Evolutionary conservation across 2,113 vertebrate genomes (phyloP).

Genomic region (Microtus pennsylvanicus): DNA sequence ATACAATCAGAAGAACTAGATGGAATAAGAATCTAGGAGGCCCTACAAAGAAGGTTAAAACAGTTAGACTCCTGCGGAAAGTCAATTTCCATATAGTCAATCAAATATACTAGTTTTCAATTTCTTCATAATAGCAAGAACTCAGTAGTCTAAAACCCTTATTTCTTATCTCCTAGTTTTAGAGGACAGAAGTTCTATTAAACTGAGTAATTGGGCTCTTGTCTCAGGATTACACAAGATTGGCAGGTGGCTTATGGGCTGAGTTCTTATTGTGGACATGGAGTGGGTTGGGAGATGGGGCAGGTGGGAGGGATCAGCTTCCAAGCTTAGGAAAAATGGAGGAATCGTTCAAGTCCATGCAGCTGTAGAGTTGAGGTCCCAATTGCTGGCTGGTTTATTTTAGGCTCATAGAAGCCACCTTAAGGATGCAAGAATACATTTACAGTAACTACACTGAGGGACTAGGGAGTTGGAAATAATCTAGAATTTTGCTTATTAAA

Average conservation of each 20-base stretch:
- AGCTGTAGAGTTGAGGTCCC: background rate
- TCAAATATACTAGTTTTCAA: background rate
- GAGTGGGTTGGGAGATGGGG: too few relatives aligned
- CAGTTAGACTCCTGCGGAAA: too few relatives aligned
- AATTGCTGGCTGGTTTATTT: background rate
- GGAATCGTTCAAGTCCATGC: background rate
- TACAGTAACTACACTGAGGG: background rate
- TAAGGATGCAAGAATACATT: background rate
- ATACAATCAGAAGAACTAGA: background rate
- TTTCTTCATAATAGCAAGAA: background rate
- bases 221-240: background rate
- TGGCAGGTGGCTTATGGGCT: rapidly evolving
- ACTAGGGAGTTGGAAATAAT: background rate
- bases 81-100: background rate
- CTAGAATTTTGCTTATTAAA: background rate
- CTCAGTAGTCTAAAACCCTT: background rate
- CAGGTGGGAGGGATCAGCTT: background rate
- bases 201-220: background rate
- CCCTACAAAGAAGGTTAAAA: too few relatives aligned
- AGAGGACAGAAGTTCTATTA: background rate
- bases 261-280: background rate
- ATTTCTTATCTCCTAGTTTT: background rate
- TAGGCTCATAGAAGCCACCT: background rate
- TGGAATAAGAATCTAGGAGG: too few relatives aligned
- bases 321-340: background rate